Percentiles rank a stretch among this genome's conserved stretches.
phyloP scores from a whole-genome alignment of 2,888 invertebrate species.

The Cephus pulcher region DNA sequence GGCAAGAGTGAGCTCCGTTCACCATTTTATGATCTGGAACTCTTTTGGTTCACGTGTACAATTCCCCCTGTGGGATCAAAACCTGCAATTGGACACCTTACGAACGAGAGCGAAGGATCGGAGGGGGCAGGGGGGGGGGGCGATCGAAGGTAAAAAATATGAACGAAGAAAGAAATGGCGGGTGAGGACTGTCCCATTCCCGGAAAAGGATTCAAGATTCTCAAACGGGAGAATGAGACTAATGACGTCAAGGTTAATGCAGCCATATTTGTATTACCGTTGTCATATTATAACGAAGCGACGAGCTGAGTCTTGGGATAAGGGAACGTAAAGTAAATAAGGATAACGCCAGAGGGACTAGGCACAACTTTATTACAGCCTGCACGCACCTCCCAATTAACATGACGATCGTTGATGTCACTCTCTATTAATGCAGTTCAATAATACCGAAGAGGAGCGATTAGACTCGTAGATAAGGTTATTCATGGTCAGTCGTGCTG shows the following conservation, averaged over 20 bases:
- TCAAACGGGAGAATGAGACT: background rate
- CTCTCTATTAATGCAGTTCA: background rate
- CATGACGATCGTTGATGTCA: background rate
- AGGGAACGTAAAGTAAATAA: background rate
- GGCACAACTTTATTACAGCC: background rate
- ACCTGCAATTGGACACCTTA: background rate
- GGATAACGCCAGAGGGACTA: background rate
- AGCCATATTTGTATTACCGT: background rate
- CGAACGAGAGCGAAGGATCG: background rate
- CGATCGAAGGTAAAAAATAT: background rate
- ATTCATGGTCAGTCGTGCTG: background rate
- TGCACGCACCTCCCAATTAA: background rate
- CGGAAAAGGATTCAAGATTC: background rate
- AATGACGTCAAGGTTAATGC: background rate
- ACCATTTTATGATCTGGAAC: conserved; percentile 50
- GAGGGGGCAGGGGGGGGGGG: background rate
- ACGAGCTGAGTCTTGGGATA: background rate
- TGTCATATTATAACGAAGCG: background rate
- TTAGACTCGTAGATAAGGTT: background rate
- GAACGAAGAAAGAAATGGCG: background rate
- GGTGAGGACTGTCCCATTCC: background rate
- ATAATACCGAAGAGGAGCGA: background rate
- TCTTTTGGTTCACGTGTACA: conserved; percentile 18
- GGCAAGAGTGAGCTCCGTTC: conserved; percentile 34
- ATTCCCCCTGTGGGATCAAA: background rate